Conservation (phyloP, 2,797 vertebrate genomes). For the Coendou prehensilis region DNA sequence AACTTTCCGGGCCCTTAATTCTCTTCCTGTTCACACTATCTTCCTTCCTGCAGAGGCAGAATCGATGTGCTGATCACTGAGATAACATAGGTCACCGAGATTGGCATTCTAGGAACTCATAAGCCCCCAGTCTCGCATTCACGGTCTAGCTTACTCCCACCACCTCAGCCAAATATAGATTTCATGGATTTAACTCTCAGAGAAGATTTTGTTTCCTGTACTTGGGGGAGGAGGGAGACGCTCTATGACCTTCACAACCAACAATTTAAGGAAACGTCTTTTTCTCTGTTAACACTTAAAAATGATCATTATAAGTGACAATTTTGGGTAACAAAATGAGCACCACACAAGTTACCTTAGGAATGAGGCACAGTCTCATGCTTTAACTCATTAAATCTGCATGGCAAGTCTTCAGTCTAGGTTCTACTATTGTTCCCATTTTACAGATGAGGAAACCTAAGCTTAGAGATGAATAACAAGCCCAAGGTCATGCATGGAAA, state of each 20-base stretch:
- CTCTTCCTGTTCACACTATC: not conserved
- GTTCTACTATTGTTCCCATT: not conserved
- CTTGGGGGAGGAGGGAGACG: not conserved
- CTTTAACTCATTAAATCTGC: not conserved
- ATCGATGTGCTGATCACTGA: not conserved
- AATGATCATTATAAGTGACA: not conserved
- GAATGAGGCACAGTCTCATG: not conserved
- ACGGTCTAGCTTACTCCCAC: not conserved
- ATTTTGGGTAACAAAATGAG: not conserved
- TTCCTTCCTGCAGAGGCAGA: not conserved
- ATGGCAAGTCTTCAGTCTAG: not conserved
- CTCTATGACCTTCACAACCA: not conserved
- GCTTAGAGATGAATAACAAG: not conserved
- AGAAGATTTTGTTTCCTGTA: not conserved
- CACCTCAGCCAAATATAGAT: not conserved
- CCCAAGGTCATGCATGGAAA: not conserved
- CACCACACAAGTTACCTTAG: not conserved
- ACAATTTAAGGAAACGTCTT: slow-evolving; percentile 47
- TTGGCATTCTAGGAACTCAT: not conserved
- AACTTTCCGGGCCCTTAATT: not conserved
- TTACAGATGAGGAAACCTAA: not conserved
- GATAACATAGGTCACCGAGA: not conserved
- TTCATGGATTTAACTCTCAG: not conserved
- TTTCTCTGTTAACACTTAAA: slow-evolving; percentile 11
- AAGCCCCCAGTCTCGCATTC: not conserved